Evolutionary conservation across 2,888 invertebrate species (phyloP).

Genomic region (Stictocephala bisonia): DNA sequence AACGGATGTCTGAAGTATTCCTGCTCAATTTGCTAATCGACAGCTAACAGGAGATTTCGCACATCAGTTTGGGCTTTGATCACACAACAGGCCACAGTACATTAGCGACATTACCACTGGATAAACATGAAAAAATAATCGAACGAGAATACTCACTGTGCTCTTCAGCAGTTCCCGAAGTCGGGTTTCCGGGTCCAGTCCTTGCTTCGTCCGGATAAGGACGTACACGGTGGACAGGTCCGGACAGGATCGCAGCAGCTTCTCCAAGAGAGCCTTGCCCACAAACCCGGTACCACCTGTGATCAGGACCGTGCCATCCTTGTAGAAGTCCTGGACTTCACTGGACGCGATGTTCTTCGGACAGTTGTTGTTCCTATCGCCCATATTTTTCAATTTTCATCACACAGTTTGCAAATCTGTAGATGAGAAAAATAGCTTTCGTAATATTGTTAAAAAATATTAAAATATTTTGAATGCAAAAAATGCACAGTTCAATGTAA

Average conservation of each 20-base stretch:
- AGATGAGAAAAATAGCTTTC: too few relatives aligned
- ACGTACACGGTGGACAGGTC: slow-evolving; percentile 82
- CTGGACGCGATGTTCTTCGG: slow-evolving; percentile 42
- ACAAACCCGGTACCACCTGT: slow-evolving; percentile 88
- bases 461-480: too few relatives aligned
- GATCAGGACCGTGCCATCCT: slow-evolving; percentile 68
- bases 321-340: slow-evolving; percentile 66
- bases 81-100: too few relatives aligned
- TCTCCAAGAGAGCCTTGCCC: slow-evolving; percentile 93
- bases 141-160: slow-evolving; percentile 57
- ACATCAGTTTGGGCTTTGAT: too few relatives aligned
- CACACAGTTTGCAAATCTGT: too few relatives aligned
- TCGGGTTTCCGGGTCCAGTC: slow-evolving; percentile 55
- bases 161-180: slow-evolving; percentile 59
- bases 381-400: slow-evolving; percentile 36
- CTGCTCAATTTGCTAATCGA: too few relatives aligned
- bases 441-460: too few relatives aligned
- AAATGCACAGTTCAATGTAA: too few relatives aligned
- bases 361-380: slow-evolving; percentile 50
- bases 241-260: slow-evolving; percentile 87
- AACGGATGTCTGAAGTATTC: too few relatives aligned
- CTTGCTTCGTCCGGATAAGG: slow-evolving; percentile 75
- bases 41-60: too few relatives aligned
- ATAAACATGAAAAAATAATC: too few relatives aligned
- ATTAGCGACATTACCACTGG: too few relatives aligned